These are phyloP conservation scores for Amphiprion percula DNA, from an alignment of 2,113 vertebrate species.

Conservation along the genomic window DNA sequence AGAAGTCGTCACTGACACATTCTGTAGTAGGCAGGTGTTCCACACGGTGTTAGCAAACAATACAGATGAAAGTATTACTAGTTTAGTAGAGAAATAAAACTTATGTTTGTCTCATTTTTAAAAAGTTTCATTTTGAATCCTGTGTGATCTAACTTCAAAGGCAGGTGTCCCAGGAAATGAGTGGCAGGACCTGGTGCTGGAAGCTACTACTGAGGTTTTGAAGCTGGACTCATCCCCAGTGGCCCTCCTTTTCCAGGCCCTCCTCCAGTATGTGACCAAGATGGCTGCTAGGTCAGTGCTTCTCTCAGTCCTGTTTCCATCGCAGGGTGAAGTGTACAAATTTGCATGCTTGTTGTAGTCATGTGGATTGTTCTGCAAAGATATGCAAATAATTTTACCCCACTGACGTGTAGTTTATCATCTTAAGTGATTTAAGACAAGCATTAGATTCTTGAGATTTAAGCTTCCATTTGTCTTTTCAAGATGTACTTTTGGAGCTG, in stretches of 20 bases:
- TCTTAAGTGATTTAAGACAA: not conserved
- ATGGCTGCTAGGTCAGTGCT: constrained; percentile 89
- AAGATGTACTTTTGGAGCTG: constrained; percentile 18
- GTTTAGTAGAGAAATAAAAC: not conserved
- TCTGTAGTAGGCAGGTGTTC: too few relatives aligned
- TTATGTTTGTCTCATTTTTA: not conserved
- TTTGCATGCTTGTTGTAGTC: not conserved
- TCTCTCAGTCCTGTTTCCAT: not conserved
- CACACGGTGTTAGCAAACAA: not conserved
- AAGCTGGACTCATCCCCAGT: constrained; percentile 89
- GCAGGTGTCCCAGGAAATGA: constrained; percentile 85
- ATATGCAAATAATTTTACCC: constrained; percentile 6
- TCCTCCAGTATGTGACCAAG: constrained; percentile 91
- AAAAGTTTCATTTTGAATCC: not conserved
- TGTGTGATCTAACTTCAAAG: constrained; percentile 72
- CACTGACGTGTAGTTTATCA: not conserved
- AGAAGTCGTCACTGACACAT: too few relatives aligned
- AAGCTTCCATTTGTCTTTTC: constrained; percentile 28
- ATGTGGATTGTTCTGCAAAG: not conserved
- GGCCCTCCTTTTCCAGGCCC: constrained; percentile 90
- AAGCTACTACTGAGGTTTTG: constrained; percentile 92
- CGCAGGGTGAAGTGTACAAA: constrained; percentile 1
- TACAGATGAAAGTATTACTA: not conserved
- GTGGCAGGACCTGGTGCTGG: constrained; percentile 91
- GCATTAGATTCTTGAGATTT: constrained; percentile 2